Conservation (phyloP, 2,797 vertebrate genomes). For the Melanotaenia boesemani region DNA sequence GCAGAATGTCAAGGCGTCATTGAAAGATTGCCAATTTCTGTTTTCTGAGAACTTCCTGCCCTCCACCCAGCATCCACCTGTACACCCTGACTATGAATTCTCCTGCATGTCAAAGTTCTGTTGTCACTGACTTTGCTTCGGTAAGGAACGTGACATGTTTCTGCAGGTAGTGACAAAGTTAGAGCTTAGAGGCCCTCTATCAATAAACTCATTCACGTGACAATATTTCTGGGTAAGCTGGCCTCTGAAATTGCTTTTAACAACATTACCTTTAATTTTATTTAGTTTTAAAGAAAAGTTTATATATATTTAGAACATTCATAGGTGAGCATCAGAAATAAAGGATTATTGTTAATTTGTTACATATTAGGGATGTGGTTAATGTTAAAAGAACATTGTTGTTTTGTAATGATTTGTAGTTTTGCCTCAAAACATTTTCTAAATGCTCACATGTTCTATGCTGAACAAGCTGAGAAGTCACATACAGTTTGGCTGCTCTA, state of each 20-base stretch:
- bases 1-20: neutral
- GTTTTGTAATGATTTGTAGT: neutral
- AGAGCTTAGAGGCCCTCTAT: neutral
- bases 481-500: neutral
- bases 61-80: neutral
- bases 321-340: neutral
- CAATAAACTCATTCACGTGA: neutral
- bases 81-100: conserved; percentile 1
- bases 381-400: neutral
- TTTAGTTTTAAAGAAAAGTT: no score
- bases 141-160: neutral
- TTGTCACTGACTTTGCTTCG: neutral
- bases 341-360: neutral
- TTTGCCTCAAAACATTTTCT: neutral
- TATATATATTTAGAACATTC: neutral
- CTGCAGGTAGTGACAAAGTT: neutral
- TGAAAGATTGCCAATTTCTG: neutral
- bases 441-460: neutral
- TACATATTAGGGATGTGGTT: neutral
- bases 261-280: no score
- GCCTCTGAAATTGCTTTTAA: neutral
- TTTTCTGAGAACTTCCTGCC: neutral
- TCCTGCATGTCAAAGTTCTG: neutral
- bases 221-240: neutral
- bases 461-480: conserved; percentile 16